Conservation (phyloP, 23 tunicate genomes). For the Ascidia mentula region DNA sequence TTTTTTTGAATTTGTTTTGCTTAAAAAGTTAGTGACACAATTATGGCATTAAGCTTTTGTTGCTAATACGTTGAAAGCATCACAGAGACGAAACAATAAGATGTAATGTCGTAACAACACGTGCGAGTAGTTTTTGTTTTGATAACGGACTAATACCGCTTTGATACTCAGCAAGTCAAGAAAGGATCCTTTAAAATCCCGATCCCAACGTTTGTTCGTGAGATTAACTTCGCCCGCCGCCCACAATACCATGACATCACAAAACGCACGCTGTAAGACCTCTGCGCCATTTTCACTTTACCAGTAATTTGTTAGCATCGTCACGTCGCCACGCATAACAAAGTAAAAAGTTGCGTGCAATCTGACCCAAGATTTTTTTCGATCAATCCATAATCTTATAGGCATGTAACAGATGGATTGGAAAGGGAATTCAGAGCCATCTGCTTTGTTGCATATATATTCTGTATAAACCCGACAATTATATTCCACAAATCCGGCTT, state of each 20-base stretch:
- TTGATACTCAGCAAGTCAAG: neutral
- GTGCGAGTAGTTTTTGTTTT: neutral
- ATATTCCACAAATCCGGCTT: constrained; percentile 32
- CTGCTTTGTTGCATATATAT: constrained; percentile 4
- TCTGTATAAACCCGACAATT: constrained; percentile 2
- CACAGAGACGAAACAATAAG: neutral
- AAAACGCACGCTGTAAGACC: neutral
- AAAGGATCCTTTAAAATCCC: neutral
- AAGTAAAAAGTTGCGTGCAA: too few relatives aligned
- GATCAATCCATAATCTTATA: neutral
- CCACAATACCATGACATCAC: neutral
- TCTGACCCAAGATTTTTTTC: neutral
- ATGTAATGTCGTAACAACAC: neutral
- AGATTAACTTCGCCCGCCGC: neutral
- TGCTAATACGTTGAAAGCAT: neutral
- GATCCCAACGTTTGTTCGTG: neutral
- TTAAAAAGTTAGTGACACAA: constrained; percentile 6
- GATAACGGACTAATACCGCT: neutral
- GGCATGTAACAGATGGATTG: neutral
- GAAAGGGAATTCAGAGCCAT: neutral
- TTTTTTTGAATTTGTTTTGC: neutral
- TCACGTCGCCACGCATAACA: too few relatives aligned
- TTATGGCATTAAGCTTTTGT: neutral
- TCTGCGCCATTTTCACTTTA: neutral
- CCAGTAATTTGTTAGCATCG: neutral